Percentiles rank a stretch among this genome's conserved stretches.
phyloP scores from a whole-genome alignment of 1,140 invertebrate species.

The Streblospio benedicti region DNA sequence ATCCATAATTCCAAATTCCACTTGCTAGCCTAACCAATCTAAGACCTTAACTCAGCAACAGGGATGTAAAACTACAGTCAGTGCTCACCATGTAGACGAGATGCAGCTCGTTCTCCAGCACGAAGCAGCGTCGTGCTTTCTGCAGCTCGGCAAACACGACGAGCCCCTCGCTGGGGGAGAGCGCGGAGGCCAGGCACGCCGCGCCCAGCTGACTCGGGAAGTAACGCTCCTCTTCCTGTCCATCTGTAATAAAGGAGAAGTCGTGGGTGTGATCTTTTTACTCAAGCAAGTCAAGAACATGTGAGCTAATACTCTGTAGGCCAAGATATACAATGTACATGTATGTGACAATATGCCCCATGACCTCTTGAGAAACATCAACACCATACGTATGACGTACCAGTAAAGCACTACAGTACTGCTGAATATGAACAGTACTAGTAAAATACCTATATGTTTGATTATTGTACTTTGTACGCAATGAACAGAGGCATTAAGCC shows the following conservation, averaged over 20 bases:
- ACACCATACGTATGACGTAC: no score
- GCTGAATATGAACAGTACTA: no score
- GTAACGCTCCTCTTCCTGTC: slow-evolving; percentile 51
- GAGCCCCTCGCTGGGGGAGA: slow-evolving; percentile 84
- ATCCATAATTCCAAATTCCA: no score
- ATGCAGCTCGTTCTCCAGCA: slow-evolving; percentile 89
- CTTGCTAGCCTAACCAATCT: no score
- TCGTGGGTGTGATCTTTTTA: neutral
- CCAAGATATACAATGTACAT: no score
- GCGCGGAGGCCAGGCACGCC: slow-evolving; percentile 83
- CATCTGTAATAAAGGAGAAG: slow-evolving; percentile 22
- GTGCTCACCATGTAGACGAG: slow-evolving; percentile 72
- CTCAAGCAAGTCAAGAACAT: neutral
- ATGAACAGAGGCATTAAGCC: no score
- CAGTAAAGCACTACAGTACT: no score
- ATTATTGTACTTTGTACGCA: no score
- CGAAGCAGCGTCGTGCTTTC: slow-evolving; percentile 78
- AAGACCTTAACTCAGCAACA: neutral
- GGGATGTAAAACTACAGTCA: neutral
- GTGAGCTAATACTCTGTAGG: no score
- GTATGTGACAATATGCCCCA: no score
- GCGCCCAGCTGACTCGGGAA: slow-evolving; percentile 76
- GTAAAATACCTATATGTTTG: no score
- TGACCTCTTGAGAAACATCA: no score
- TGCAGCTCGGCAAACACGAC: slow-evolving; percentile 81